Conservation (phyloP, 2,888 invertebrate genomes). For the Frankliniella fusca region DNA sequence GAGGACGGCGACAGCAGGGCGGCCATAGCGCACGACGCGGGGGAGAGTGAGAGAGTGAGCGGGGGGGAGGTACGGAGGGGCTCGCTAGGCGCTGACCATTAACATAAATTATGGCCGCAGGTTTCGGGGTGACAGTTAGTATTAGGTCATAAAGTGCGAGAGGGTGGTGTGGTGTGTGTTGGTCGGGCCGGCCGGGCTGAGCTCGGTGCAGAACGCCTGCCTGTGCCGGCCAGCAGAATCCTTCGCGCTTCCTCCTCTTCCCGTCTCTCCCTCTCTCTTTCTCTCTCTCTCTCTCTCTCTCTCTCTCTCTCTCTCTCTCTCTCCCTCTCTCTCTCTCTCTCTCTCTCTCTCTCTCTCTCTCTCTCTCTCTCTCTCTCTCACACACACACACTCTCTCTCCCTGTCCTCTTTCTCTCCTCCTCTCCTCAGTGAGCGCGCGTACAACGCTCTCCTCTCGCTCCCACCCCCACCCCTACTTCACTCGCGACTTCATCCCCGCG, state of each 20-base stretch:
- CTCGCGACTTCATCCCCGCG: neutral
- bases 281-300: too few relatives aligned
- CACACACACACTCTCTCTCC: neutral
- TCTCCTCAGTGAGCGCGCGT: neutral
- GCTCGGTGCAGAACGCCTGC: neutral
- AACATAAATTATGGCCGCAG: neutral
- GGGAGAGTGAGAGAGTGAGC: neutral
- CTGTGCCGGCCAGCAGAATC: neutral
- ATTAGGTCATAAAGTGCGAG: constrained; percentile 23
- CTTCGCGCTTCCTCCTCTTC: too few relatives aligned
- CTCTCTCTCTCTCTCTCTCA: too few relatives aligned
- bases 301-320: too few relatives aligned
- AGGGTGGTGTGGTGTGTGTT: neutral
- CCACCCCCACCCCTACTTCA: too few relatives aligned
- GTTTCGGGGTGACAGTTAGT: constrained; percentile 17
- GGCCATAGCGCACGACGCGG: neutral
- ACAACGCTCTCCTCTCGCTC: neutral
- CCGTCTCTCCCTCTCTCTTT: too few relatives aligned
- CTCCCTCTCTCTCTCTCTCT: neutral
- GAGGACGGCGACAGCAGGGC: neutral
- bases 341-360: too few relatives aligned
- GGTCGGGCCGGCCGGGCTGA: neutral
- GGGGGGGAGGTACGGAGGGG: neutral
- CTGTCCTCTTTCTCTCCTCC: neutral
- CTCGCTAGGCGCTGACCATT: neutral